Evolutionary conservation across 2,888 invertebrate genomes (phyloP), one percentile per base, ranked within the genome.

Genomic region (Athripsodes cinereus): DNA sequence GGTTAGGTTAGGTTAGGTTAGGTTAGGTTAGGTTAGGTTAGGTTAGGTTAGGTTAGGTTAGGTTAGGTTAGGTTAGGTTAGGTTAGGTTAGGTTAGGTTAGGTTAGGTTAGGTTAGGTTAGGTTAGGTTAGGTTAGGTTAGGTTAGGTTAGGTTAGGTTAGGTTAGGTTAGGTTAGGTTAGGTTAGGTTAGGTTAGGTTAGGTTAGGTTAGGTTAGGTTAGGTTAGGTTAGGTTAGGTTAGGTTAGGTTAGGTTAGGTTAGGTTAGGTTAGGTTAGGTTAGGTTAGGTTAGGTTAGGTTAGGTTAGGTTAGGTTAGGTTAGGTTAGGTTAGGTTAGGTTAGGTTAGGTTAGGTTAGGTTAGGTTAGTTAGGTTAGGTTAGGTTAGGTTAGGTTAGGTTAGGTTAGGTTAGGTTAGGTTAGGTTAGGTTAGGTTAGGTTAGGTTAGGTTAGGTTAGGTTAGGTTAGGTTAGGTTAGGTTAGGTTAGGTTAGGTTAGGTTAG

Each of bases 391-490:
- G 63, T 57, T 59, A 58, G 62, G 57, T 64, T 62, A 54, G 61
- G 61, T 63, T 57, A 61, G 64, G 26, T 61, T 61, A 63, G 61
- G 62, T 61, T 59, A 61, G 60, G 61, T 62, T 57, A 59, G 59
- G 61, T 65, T 65, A 62, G 63, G 64, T 65, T 63, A 58, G 63
- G 64, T 65, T 61, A 53, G 60, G 64, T 65, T 63, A 64, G 59
- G 65, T 65, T 64, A 62, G 63, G 63, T 64, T 64, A 61, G 63
- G 63, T 65, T 64, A 64, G 55, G 55, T 55, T 55, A 55, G 55
- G 55, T 55, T 55, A 55, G 55, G 52, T 52, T 52, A 59, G 62
- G 59, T 55, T 26, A 26, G 47, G 60, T 48, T 48, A 48, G 48
- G 48, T 48, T 60, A 55, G 62, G 62, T 63, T 62, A 55, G 63